Percentiles rank a stretch among this genome's conserved stretches.
Conservation (phyloP, 1,140 invertebrate species). For the Spodoptera frugiperda region DNA sequence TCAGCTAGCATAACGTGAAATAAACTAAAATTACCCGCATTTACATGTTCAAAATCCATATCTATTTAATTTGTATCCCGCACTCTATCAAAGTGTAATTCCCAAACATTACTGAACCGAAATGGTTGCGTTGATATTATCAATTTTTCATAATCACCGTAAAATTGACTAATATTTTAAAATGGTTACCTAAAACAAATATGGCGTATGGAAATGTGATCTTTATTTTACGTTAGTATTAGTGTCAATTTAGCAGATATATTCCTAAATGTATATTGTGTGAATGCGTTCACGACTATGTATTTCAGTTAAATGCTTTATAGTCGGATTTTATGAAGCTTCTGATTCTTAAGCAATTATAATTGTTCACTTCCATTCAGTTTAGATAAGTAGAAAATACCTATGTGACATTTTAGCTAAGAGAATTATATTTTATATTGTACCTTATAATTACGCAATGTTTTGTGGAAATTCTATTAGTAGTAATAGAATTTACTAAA, state of each 20-base stretch:
- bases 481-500: no score
- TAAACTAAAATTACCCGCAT: constrained; percentile 4
- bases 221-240: neutral
- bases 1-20: constrained; percentile 6
- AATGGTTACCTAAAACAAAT: constrained; percentile 23
- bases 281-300: no score
- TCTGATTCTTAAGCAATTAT: no score
- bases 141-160: constrained; percentile 29
- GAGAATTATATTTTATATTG: no score
- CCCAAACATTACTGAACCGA: constrained; percentile 1
- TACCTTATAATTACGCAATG: no score
- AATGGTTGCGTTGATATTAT: constrained; percentile 2
- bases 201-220: neutral
- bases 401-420: no score
- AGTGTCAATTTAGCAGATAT: neutral
- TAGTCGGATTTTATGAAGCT: no score
- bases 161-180: constrained; percentile 4
- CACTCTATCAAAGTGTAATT: constrained; percentile 35
- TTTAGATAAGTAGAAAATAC: no score
- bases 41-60: constrained; percentile 14
- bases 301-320: no score
- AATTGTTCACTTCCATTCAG: no score
- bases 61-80: constrained; percentile 20
- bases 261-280: no score
- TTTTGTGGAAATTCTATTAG: no score